Percentiles rank a stretch among this genome's conserved stretches.
Evolutionary conservation across 2,797 vertebrate genomes (phyloP).

Genomic region (Pterois miles): DNA sequence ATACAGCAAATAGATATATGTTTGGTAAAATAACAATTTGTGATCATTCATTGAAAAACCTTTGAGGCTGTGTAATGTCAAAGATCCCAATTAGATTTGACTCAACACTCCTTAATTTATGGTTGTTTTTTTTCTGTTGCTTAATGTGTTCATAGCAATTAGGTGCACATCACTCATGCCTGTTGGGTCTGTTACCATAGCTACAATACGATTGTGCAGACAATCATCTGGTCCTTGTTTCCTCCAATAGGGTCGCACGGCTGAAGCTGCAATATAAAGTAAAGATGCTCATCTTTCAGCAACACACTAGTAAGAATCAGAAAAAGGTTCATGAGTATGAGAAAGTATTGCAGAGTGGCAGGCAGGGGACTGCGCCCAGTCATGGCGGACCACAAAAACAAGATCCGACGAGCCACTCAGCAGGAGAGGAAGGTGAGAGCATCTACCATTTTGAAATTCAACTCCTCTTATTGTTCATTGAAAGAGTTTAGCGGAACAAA

Average conservation of each 20-base stretch:
- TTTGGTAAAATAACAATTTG: conserved; percentile 37
- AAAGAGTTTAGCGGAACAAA: conserved; percentile 75
- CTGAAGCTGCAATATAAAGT: conserved; percentile 93
- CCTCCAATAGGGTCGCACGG: conserved; percentile 93
- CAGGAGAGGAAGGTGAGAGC: conserved; percentile 93
- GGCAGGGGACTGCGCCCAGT: conserved; percentile 85
- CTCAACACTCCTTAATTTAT: not conserved
- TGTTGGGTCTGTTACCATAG: conserved; percentile 97
- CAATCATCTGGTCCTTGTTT: conserved; percentile 93
- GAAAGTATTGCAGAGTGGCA: conserved; percentile 85
- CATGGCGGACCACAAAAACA: conserved; percentile 89
- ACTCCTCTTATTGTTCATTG: conserved; percentile 79
- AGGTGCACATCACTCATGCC: conserved; percentile 89
- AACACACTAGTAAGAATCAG: conserved; percentile 89
- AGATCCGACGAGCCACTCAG: conserved; percentile 78
- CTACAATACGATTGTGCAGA: conserved; percentile 92
- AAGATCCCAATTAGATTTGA: not conserved
- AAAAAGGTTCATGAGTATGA: conserved; percentile 87
- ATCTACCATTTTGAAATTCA: conserved; percentile 85
- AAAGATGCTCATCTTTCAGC: conserved; percentile 94
- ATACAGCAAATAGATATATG: conserved; percentile 26
- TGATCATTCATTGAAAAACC: not conserved
- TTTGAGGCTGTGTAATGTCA: not conserved
- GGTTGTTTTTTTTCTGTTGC: conserved; percentile 38
- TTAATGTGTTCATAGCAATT: conserved; percentile 85